These are phyloP conservation scores for Dicyrtoma fusca DNA, from an alignment of 2,888 invertebrate genomes.

Conservation along the genomic window DNA sequence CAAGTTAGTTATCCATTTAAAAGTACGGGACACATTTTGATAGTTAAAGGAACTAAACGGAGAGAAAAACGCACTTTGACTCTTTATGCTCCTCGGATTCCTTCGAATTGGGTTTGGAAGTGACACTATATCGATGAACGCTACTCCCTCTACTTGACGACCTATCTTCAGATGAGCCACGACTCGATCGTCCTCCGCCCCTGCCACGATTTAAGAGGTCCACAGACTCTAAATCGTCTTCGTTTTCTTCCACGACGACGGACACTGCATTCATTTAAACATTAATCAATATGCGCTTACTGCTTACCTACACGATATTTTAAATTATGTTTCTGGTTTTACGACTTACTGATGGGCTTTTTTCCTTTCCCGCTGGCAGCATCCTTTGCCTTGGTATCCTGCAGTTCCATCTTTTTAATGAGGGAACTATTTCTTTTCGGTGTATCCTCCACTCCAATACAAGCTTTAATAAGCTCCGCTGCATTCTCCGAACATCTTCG, in stretches of 20 bases:
- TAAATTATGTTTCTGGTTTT: not conserved
- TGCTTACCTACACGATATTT: not conserved
- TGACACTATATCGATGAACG: constrained; percentile 43
- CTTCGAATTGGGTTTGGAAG: constrained; percentile 41
- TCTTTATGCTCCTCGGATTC: constrained; percentile 45
- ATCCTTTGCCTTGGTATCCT: constrained; percentile 45
- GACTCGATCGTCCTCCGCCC: constrained; percentile 49
- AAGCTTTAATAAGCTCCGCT: constrained; percentile 66
- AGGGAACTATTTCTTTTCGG: constrained; percentile 55
- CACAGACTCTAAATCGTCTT: constrained; percentile 52
- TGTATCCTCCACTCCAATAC: constrained; percentile 63
- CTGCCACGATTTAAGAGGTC: constrained; percentile 46
- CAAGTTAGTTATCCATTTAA: not conserved
- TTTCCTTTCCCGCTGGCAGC: constrained; percentile 32
- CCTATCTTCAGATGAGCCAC: constrained; percentile 55
- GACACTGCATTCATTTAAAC: constrained; percentile 22
- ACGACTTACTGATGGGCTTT: constrained; percentile 49
- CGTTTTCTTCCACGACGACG: constrained; percentile 49
- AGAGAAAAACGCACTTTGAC: constrained; percentile 28
- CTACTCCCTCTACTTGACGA: constrained; percentile 56
- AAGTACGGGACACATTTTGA: no score
- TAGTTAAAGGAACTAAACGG: no score
- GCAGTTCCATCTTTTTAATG: constrained; percentile 51
- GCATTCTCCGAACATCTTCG: constrained; percentile 69
- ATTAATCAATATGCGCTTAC: constrained; percentile 1